Conservation (phyloP, 2,113 vertebrate genomes). For the Elachura formosa region DNA sequence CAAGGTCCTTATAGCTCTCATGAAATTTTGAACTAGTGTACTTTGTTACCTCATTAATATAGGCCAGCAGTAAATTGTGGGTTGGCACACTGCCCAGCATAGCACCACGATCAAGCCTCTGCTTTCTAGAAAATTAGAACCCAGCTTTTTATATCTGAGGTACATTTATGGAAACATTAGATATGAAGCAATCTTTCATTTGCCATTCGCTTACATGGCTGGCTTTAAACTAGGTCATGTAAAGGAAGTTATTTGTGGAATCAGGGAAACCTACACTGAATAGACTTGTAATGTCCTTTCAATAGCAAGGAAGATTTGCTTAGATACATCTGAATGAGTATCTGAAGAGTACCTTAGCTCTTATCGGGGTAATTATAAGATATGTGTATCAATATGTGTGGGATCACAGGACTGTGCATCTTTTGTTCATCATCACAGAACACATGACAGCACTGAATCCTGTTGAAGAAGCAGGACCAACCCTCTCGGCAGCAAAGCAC, state of each 20-base stretch:
- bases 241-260: constrained; percentile 23
- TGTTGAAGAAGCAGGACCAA: background rate
- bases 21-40: constrained; percentile 63
- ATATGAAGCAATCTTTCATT: constrained; percentile 48
- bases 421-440: background rate
- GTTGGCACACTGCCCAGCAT: constrained; percentile 50
- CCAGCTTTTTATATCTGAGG: constrained; percentile 43
- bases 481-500: background rate
- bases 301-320: background rate
- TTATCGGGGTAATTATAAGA: background rate
- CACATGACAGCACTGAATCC: fast-evolving
- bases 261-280: background rate
- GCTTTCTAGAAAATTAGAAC: constrained; percentile 69
- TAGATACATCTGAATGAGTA: background rate
- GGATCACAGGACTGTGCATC: background rate
- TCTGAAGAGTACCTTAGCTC: background rate
- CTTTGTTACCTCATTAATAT: constrained; percentile 69
- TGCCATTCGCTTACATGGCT: constrained; percentile 12
- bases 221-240: background rate
- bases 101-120: constrained; percentile 55
- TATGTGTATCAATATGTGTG: background rate
- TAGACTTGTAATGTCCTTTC: background rate
- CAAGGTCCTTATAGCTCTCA: constrained; percentile 54
- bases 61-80: constrained; percentile 62
- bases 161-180: constrained; percentile 52